A percentile compares a stretch with the other conserved stretches of the same genome.
Conservation (phyloP, 92 coral and sea anemone species). For the Phenganax stokvisi region DNA sequence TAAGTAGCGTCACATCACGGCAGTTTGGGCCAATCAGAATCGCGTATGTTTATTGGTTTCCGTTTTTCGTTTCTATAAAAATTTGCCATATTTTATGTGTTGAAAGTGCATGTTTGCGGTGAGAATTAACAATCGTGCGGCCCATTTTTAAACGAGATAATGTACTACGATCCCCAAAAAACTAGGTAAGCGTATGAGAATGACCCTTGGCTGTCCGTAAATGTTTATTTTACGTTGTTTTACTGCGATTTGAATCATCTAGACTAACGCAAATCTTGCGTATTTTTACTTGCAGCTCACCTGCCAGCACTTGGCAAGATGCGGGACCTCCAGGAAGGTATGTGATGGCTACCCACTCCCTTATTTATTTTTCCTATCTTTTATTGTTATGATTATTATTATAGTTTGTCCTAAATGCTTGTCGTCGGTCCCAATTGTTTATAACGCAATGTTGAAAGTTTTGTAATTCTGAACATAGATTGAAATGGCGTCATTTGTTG, state of each 20-base stretch:
- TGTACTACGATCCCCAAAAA: constrained; percentile 9
- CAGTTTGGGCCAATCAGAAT: constrained; percentile 20
- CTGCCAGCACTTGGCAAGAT: constrained; percentile 64
- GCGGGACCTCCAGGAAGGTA: constrained; percentile 91
- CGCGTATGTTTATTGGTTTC: constrained; percentile 33
- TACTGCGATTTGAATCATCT: neutral
- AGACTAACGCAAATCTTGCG: constrained; percentile 8
- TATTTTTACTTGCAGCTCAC: constrained; percentile 33
- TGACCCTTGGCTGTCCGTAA: neutral
- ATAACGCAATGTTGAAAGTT: neutral
- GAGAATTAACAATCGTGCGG: neutral
- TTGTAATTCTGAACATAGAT: neutral
- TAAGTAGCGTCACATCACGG: constrained; percentile 31
- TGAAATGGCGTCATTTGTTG: constrained; percentile 10
- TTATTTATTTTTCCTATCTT: constrained; percentile 25
- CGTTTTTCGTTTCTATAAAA: constrained; percentile 18
- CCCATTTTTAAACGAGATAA: constrained; percentile 4
- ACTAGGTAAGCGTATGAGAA: constrained; percentile 22
- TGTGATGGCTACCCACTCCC: neutral
- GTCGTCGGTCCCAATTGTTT: constrained; percentile 7
- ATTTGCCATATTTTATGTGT: constrained; percentile 3
- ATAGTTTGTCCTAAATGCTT: neutral
- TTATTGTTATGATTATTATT: constrained; percentile 20
- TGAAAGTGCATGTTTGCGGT: constrained; percentile 33
- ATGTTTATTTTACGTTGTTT: neutral